These are phyloP conservation scores for Pedionomus torquatus DNA, from an alignment of 2,113 vertebrate species.

Conservation along the genomic window DNA sequence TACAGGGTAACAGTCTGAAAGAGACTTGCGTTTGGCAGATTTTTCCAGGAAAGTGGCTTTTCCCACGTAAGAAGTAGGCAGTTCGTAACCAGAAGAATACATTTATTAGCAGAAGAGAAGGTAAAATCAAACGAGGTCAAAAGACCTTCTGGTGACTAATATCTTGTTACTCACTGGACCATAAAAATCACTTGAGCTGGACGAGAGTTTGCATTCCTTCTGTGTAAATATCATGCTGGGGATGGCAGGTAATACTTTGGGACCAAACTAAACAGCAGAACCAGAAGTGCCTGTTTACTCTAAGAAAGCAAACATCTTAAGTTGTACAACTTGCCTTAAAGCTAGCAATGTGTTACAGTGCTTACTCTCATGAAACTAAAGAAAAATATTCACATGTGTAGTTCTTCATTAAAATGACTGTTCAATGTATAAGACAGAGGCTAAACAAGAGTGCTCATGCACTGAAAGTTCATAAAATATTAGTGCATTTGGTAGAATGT, in stretches of 20 bases:
- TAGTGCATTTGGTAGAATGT: neutral
- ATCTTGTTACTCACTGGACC: conserved; percentile 6
- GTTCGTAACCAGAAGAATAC: neutral
- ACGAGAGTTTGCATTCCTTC: neutral
- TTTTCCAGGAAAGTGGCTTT: neutral
- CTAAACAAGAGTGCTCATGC: neutral
- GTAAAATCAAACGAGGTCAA: neutral
- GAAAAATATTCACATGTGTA: neutral
- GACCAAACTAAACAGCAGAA: conserved; percentile 31
- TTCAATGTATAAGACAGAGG: neutral
- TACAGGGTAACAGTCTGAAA: neutral
- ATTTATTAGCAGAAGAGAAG: conserved; percentile 20
- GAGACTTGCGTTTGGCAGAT: neutral
- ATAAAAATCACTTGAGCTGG: conserved; percentile 32
- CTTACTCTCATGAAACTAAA: neutral
- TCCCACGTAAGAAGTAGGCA: neutral
- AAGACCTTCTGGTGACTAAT: conserved; percentile 18
- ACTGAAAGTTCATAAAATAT: neutral
- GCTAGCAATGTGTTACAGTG: neutral
- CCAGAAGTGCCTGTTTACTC: conserved; percentile 15
- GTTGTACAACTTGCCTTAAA: neutral
- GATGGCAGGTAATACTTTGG: neutral
- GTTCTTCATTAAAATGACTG: neutral
- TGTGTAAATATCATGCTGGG: conserved; percentile 18
- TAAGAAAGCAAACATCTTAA: conserved; percentile 16